These are phyloP conservation scores for Drosophila pallidifrons DNA, from an alignment of 1,140 invertebrate genomes.

Conservation along the genomic window DNA sequence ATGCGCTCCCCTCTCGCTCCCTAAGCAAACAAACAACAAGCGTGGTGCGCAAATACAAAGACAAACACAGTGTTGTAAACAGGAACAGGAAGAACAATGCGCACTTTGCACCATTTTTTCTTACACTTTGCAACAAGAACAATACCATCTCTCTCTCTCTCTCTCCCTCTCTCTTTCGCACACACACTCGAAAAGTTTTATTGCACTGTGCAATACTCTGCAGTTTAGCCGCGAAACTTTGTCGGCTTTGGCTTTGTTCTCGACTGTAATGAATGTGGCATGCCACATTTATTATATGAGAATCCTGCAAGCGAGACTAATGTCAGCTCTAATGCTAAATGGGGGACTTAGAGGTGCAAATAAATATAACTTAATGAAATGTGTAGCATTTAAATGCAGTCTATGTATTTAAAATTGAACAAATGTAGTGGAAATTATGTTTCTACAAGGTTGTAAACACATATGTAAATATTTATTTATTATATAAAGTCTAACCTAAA, in stretches of 20 bases:
- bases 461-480: too few relatives aligned
- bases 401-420: too few relatives aligned
- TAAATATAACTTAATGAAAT: neutral
- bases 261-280: conserved; percentile 17
- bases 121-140: conserved; percentile 42
- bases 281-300: conserved; percentile 31
- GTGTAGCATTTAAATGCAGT: too few relatives aligned
- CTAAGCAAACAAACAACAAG: conserved; percentile 68
- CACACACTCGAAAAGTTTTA: conserved; percentile 36
- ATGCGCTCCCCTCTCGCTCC: conserved; percentile 1
- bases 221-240: conserved; percentile 29
- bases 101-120: conserved; percentile 61
- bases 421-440: too few relatives aligned
- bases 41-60: conserved; percentile 63
- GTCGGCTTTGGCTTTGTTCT: conserved; percentile 19
- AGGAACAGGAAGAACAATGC: conserved; percentile 58
- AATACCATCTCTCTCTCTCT: neutral
- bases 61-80: conserved; percentile 61
- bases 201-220: conserved; percentile 40
- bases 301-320: neutral
- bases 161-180: neutral
- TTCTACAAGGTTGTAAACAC: too few relatives aligned
- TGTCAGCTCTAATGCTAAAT: too few relatives aligned
- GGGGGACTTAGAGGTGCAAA: neutral
- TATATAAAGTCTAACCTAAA: too few relatives aligned